Evolutionary conservation across 2,113 vertebrate species (phyloP), one percentile per base, ranked within the genome.

Genomic region (Macroglossus sobrinus): DNA sequence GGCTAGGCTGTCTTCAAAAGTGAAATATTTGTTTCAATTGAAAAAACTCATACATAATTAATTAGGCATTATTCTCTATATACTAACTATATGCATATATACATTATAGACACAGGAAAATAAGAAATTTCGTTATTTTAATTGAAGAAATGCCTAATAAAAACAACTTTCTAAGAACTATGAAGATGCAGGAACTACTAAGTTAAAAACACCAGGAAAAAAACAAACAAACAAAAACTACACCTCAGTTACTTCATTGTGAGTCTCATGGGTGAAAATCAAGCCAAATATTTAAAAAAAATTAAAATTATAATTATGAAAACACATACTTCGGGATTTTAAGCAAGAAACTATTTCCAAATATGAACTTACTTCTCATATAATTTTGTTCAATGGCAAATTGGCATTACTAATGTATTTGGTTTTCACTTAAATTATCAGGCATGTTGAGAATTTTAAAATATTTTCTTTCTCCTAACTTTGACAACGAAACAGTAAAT

Each of bases 401-500:
- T 59, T 57, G 33, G 11, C 64, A 78, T 84, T 72, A 55, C 35
- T 72, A 57, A 50, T 86, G 79, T 53, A 81, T 82, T 96, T 81
- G 5, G 6, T 75, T 96, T 90, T 92, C 35, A 47, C 14, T 90
- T 71, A 92, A 14, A 89, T 86, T 93, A 76, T 96, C 33, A 89
- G 76, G 33, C 0, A 0, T 78, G n/a, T 35, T 95, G 86, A 95
- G 22, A 69, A 92, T 33, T 86, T 21, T 22, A 50, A 93, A 81
- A 12, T 43, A 81, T 84, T 84, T 91, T 97, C 47, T 92, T 22
- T 63, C 66, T 53, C 33, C 38, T 84, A 84, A 92, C 35, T 91
- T 57, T 63, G 66, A 95, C 5, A 69, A 55, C 28, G 96, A 79
- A 96, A 66, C 55, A 84, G 74, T 95, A 92, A 97, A 90, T 47